phyloP scores from a whole-genome alignment of 2,113 vertebrate species.

The Crypturellus undulatus region DNA sequence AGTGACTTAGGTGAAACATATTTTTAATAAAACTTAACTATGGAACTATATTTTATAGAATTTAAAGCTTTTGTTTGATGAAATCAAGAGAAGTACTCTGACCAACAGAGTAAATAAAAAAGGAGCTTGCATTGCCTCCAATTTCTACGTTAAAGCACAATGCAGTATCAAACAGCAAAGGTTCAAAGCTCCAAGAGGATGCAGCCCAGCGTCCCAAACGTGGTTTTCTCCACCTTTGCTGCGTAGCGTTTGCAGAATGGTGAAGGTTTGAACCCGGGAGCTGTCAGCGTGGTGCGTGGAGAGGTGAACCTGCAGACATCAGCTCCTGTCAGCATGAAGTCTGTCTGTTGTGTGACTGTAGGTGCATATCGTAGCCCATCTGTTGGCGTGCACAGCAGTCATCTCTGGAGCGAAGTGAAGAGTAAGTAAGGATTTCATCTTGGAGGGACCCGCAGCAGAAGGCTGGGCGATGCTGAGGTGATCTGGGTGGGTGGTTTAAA shows the following conservation, averaged over 20 bases:
- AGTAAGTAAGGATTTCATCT: accelerated
- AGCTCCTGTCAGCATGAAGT: accelerated
- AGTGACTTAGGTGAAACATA: not conserved
- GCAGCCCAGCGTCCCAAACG: not conserved
- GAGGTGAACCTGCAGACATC: not conserved
- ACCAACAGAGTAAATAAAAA: not conserved
- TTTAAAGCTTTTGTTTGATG: constrained; percentile 50
- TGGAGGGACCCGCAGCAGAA: not conserved
- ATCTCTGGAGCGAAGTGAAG: accelerated
- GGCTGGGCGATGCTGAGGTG: accelerated
- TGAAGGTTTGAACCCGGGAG: not conserved
- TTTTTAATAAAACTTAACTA: constrained; percentile 64
- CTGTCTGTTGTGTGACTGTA: not conserved
- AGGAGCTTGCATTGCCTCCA: not conserved
- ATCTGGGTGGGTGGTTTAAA: accelerated
- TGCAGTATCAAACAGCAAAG: not conserved
- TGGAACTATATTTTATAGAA: constrained; percentile 8
- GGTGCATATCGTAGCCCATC: accelerated
- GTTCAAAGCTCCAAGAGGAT: not conserved
- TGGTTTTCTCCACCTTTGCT: not conserved
- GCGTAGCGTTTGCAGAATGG: accelerated
- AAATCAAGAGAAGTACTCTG: not conserved
- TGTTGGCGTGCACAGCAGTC: accelerated
- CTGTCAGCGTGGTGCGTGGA: accelerated
- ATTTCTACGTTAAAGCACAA: not conserved